Percentiles rank a stretch among this genome's conserved stretches.
Evolutionary conservation across 1,140 invertebrate genomes (phyloP).

Genomic region (Bicyclus anynana): DNA sequence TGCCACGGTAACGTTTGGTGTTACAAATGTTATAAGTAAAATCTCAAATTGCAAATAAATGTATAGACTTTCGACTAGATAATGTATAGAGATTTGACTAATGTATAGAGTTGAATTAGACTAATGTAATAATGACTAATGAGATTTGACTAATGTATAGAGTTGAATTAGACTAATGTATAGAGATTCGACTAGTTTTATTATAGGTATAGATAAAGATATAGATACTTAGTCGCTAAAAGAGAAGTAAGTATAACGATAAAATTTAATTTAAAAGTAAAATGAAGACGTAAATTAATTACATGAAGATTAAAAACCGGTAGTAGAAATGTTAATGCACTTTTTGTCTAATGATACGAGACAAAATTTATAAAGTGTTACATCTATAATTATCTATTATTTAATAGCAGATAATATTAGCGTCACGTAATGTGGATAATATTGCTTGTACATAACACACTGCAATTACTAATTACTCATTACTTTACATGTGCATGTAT

Average conservation of each 20-base stretch:
- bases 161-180: too few species aligned
- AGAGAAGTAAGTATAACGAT: neutral
- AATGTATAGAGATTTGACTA: too few species aligned
- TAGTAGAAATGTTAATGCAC: neutral
- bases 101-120: too few species aligned
- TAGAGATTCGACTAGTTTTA: too few species aligned
- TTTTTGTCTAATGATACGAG: slow-evolving; percentile 5
- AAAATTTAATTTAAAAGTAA: neutral
- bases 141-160: too few species aligned
- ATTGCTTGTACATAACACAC: slow-evolving; percentile 10
- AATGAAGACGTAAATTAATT: neutral
- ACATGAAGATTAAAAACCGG: neutral
- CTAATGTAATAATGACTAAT: too few species aligned
- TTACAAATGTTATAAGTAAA: too few species aligned
- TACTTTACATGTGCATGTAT: slow-evolving; percentile 6
- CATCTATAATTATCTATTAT: slow-evolving; percentile 2
- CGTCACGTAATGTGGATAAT: slow-evolving; percentile 9
- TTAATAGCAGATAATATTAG: slow-evolving; percentile 11
- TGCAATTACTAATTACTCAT: slow-evolving; percentile 10
- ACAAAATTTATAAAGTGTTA: slow-evolving; percentile 10
- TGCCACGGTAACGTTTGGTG: too few species aligned
- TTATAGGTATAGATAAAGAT: too few species aligned
- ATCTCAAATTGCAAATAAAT: too few species aligned
- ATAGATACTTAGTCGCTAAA: too few species aligned
- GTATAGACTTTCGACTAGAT: too few species aligned